phyloP scores from a whole-genome alignment of 2,888 invertebrate genomes.

The Exocentrus adspersus region DNA sequence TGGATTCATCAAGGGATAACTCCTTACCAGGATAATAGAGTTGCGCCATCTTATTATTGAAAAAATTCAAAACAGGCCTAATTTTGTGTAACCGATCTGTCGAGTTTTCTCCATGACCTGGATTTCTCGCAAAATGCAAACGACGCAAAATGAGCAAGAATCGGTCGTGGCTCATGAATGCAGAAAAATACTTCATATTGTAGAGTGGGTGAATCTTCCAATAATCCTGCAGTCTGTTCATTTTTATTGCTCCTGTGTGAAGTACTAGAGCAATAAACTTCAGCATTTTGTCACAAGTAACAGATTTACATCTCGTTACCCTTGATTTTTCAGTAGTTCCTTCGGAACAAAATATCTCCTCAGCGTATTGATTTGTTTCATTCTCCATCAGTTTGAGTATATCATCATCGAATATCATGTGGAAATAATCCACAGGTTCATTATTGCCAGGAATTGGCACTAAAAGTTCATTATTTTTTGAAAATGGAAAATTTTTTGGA shows the following conservation, averaged over 20 bases:
- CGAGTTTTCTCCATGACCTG: not conserved
- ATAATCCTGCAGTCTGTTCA: slow-evolving; percentile 15
- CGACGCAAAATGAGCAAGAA: slow-evolving; percentile 5
- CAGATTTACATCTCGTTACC: no score
- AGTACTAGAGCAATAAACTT: slow-evolving; percentile 10
- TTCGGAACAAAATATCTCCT: slow-evolving; percentile 1
- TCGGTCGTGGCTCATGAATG: slow-evolving; percentile 4
- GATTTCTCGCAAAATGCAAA: slow-evolving; percentile 2
- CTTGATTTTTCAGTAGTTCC: slow-evolving; percentile 7
- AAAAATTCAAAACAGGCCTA: not conserved
- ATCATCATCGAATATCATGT: slow-evolving; percentile 7
- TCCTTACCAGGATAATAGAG: slow-evolving; percentile 3
- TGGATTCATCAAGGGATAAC: slow-evolving; percentile 1
- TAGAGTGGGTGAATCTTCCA: slow-evolving; percentile 2
- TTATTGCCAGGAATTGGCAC: not conserved
- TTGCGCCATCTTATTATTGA: slow-evolving; percentile 8
- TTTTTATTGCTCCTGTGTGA: slow-evolving; percentile 18
- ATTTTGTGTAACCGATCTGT: slow-evolving; percentile 10
- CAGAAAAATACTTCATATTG: not conserved
- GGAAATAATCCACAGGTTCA: slow-evolving; percentile 8
- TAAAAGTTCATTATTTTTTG: not conserved
- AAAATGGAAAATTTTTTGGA: not conserved
- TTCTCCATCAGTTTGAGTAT: slow-evolving; percentile 9
- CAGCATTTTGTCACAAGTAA: slow-evolving; percentile 20
- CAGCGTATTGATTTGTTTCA: slow-evolving; percentile 11